Conservation (phyloP, 2,888 invertebrate species). For the Acrobasis suavella region DNA sequence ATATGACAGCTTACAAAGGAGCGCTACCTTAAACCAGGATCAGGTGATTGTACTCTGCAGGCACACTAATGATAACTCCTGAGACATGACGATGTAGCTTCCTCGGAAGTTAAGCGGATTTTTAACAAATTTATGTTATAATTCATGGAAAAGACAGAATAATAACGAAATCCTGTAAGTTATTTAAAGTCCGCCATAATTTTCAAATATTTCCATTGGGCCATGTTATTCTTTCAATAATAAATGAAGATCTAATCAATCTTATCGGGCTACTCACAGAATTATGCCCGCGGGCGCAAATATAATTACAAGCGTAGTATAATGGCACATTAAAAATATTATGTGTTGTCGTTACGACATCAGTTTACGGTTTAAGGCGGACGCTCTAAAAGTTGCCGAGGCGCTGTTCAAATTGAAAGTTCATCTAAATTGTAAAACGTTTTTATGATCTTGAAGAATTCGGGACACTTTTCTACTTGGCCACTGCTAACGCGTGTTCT, state of each 20-base stretch:
- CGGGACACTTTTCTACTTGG: background rate
- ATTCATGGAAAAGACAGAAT: background rate
- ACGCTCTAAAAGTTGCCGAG: slow-evolving; percentile 15
- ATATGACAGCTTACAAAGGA: no score
- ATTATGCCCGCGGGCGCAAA: slow-evolving; percentile 47
- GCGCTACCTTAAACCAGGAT: no score
- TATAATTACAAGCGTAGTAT: slow-evolving; percentile 53
- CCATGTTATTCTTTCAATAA: slow-evolving; percentile 32
- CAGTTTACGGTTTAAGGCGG: slow-evolving; percentile 54
- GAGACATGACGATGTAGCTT: no score
- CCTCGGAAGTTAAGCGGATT: no score
- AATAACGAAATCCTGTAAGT: background rate
- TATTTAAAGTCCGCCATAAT: no score
- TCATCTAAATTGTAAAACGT: slow-evolving; percentile 14
- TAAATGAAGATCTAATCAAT: slow-evolving; percentile 39
- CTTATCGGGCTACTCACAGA: slow-evolving; percentile 56
- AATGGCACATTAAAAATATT: slow-evolving; percentile 69
- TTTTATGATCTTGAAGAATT: slow-evolving; percentile 2
- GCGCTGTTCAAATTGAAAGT: slow-evolving; percentile 13
- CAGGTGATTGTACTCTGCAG: no score
- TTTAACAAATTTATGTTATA: no score
- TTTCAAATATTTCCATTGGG: no score
- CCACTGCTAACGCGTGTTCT: background rate
- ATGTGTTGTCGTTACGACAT: slow-evolving; percentile 54
- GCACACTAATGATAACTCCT: no score